Evolutionary conservation across 1,140 invertebrate species (phyloP).

Genomic region (Wasmannia auropunctata): DNA sequence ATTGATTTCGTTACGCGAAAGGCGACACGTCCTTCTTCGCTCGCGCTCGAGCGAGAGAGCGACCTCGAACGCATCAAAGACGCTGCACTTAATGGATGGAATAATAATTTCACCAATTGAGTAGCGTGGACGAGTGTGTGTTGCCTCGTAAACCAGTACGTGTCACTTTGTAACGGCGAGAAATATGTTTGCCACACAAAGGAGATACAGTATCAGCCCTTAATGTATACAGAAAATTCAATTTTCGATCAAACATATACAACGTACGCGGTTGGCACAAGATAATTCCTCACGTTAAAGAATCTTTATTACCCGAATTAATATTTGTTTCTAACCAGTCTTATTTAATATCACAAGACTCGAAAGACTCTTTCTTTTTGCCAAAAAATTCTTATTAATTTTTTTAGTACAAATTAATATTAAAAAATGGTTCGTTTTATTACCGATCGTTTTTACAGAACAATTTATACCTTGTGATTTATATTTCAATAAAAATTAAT

Average conservation of each 20-base stretch:
- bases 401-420: not conserved
- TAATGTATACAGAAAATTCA: not conserved
- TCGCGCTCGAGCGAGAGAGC: not conserved
- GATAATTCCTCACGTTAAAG: not conserved
- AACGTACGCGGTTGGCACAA: not conserved
- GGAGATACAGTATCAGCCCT: not conserved
- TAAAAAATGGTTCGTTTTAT: not conserved
- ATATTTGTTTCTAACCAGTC: not conserved
- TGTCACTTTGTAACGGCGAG: conserved; percentile 25
- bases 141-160: not conserved
- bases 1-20: conserved; percentile 55
- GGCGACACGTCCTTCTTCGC: conserved; percentile 11
- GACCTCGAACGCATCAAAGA: conserved; percentile 39
- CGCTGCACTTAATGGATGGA: conserved; percentile 34
- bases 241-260: not conserved
- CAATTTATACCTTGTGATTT: not conserved
- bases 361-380: not conserved
- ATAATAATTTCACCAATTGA: conserved; percentile 34
- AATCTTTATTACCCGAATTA: not conserved
- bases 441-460: not conserved
- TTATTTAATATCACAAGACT: not conserved
- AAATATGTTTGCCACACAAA: not conserved
- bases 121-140: not conserved
- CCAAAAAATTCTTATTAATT: not conserved
- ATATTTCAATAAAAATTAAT: too few relatives aligned